A percentile compares a stretch with the other conserved stretches of the same genome.
Conservation (phyloP, 2,888 invertebrate genomes). For the Argyra leucocephala region DNA sequence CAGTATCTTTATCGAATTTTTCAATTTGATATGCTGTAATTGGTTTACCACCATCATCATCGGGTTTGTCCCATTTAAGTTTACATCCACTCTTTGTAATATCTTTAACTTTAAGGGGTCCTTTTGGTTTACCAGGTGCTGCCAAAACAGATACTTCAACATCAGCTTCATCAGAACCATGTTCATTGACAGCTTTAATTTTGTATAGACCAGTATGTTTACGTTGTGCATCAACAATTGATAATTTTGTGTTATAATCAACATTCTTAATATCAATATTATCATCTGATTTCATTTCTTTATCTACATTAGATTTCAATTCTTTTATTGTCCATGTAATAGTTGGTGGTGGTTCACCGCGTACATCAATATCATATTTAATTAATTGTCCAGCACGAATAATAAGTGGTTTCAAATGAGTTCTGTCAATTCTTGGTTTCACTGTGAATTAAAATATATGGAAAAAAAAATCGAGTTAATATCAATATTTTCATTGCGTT, state of each 20-base stretch:
- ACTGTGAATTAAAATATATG: slow-evolving; percentile 52
- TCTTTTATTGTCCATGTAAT: slow-evolving; percentile 83
- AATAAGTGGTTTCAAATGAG: slow-evolving; percentile 79
- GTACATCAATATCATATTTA: slow-evolving; percentile 85
- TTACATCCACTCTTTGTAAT: slow-evolving; percentile 85
- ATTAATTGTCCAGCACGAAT: slow-evolving; percentile 86
- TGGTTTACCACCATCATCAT: slow-evolving; percentile 90
- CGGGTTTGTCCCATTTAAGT: slow-evolving; percentile 86
- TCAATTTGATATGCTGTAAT: slow-evolving; percentile 88
- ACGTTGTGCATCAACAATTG: slow-evolving; percentile 65
- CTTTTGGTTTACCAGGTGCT: slow-evolving; percentile 76
- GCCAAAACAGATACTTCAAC: slow-evolving; percentile 83
- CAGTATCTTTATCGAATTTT: slow-evolving; percentile 83
- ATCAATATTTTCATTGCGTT: no score
- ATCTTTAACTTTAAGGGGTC: slow-evolving; percentile 79
- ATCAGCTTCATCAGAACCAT: slow-evolving; percentile 85
- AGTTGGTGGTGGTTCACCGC: slow-evolving; percentile 91
- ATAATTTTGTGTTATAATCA: slow-evolving; percentile 82
- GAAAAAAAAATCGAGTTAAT: neutral
- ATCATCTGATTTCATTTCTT: slow-evolving; percentile 61
- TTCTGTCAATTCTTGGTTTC: slow-evolving; percentile 94
- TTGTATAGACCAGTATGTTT: slow-evolving; percentile 85
- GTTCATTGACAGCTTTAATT: slow-evolving; percentile 80
- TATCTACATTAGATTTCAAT: slow-evolving; percentile 60
- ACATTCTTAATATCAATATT: slow-evolving; percentile 71